Conservation (phyloP, 2,113 vertebrate species). For the Felis catus region DNA sequence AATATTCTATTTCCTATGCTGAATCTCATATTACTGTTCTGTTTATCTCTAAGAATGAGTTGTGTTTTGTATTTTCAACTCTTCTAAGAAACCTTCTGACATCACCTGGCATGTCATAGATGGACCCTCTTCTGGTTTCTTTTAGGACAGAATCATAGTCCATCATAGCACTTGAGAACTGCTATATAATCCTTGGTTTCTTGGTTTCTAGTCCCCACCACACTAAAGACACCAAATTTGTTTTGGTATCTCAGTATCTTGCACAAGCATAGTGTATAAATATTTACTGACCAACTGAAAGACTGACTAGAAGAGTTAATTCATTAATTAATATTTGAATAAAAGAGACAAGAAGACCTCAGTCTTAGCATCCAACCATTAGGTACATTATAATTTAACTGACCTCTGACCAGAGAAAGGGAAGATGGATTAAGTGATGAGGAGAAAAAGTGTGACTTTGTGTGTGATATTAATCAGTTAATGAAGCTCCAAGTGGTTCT, state of each 20-base stretch:
- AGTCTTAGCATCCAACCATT: neutral
- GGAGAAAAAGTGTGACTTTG: neutral
- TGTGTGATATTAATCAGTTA: conserved; percentile 37
- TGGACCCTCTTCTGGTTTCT: neutral
- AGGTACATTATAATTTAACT: conserved; percentile 7
- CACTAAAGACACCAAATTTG: neutral
- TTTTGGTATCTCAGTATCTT: neutral
- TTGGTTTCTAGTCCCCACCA: conserved; percentile 4
- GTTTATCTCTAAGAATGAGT: conserved; percentile 16
- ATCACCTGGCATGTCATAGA: neutral
- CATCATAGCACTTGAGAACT: neutral
- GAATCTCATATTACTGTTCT: neutral
- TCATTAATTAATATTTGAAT: neutral
- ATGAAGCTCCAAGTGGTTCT: conserved; percentile 42
- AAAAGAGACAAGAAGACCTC: neutral
- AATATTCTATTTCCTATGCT: neutral
- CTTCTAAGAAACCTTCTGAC: neutral
- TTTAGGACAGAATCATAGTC: neutral
- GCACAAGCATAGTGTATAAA: neutral
- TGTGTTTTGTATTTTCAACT: neutral
- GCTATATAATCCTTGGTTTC: neutral
- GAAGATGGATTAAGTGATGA: neutral
- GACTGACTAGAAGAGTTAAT: neutral
- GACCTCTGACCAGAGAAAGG: neutral
- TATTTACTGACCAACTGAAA: conserved; percentile 24